phyloP scores from a whole-genome alignment of 1,140 invertebrate species.

The Arion vulgaris region DNA sequence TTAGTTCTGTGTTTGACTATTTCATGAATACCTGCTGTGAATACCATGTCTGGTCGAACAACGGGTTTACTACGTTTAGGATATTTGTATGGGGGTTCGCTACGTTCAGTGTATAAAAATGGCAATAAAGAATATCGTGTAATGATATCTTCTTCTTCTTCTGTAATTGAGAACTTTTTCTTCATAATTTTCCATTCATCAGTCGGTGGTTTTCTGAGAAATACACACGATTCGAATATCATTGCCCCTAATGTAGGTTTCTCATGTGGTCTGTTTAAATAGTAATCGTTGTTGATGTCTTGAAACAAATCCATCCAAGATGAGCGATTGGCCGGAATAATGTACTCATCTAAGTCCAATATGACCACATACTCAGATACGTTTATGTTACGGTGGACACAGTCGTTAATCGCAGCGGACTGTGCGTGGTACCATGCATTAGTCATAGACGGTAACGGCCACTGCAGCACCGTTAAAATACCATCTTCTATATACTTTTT shows the following conservation, averaged over 20 bases:
- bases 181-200: background rate
- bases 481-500: background rate
- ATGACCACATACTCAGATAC: slow-evolving; percentile 25
- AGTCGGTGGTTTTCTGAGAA: background rate
- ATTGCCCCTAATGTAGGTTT: background rate
- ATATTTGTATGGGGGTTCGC: background rate
- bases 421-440: slow-evolving; percentile 36
- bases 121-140: background rate
- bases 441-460: background rate
- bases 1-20: background rate
- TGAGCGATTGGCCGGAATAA: slow-evolving; percentile 27
- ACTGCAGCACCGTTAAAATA: slow-evolving; percentile 4
- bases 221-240: background rate
- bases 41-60: background rate
- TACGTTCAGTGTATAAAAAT: background rate
- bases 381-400: slow-evolving; percentile 33
- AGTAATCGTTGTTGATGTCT: background rate
- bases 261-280: too few relatives aligned
- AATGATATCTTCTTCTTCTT: slow-evolving; percentile 14
- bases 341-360: slow-evolving; percentile 36
- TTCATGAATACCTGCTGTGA: slow-evolving; percentile 1
- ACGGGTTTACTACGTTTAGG: background rate
- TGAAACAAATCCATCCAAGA: slow-evolving; percentile 23
- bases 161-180: slow-evolving; percentile 8
- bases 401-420: slow-evolving; percentile 39